Conservation (phyloP, 2,888 invertebrate genomes). For the Drosophila mercatorum region DNA sequence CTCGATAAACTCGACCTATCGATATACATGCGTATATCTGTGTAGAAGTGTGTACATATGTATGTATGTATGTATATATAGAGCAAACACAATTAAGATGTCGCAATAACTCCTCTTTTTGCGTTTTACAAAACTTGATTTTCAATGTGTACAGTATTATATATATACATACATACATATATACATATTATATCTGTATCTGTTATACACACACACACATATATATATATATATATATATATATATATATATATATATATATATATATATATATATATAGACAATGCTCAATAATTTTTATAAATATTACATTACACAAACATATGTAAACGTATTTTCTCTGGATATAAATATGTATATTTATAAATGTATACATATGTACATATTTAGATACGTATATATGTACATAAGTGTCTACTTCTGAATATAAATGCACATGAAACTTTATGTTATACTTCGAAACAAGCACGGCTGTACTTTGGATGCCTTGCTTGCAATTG, state of each 20-base stretch:
- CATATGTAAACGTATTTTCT: constrained; percentile 5
- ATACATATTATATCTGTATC: not conserved
- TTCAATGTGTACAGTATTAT: constrained; percentile 1
- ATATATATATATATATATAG: not conserved
- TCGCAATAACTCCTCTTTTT: constrained; percentile 57
- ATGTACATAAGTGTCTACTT: constrained; percentile 20
- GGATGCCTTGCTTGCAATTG: not conserved
- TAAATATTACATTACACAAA: constrained; percentile 2
- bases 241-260: not conserved
- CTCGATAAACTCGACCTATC: constrained; percentile 52
- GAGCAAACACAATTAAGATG: constrained; percentile 51
- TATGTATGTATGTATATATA: constrained; percentile 17
- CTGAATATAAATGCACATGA: constrained; percentile 33
- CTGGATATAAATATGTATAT: constrained; percentile 4
- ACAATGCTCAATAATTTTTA: not conserved
- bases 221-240: not conserved
- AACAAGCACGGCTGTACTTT: constrained; percentile 21
- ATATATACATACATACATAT: not conserved
- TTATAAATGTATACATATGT: constrained; percentile 5
- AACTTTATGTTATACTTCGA: constrained; percentile 27
- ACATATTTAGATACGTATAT: constrained; percentile 8
- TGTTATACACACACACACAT: not conserved
- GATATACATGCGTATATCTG: constrained; percentile 28
- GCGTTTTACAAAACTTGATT: constrained; percentile 33
- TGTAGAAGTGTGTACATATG: constrained; percentile 4